Base-by-base conservation (phyloP, 2,888 invertebrate genomes). In the Cataglyphis albicans region DNA sequence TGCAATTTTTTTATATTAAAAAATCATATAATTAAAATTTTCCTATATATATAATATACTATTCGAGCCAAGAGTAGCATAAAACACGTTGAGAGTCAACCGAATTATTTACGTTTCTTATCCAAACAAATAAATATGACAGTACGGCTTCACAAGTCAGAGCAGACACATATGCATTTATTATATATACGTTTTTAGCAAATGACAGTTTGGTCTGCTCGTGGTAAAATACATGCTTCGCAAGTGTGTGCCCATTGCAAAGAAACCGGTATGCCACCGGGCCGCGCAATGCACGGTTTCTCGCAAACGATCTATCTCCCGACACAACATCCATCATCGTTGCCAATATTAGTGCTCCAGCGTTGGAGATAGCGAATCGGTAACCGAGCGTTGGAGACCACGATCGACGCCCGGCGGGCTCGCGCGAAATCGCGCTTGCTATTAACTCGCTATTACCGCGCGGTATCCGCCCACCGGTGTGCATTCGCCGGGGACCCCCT, bases 211-310 rank as follows among this genome's bases (percentile, higher is more conserved):
- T 68, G 44, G 57, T 78, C 76, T 32, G 41, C 68, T 55, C 48
- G 18, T 3, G 70, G 59, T 25, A 59, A 70, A 44, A 25, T 35
- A 59, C 70, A 44, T 70, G 70, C 44, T 57, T 68, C 18, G 18
- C 18, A 21, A 41, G 32, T 21, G 21, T 57, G 57, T 32, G 78
- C 1, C 61, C 10, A 73, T 15, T 63, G 52, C 32, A 67, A n/a
- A 7, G 52, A 61, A 55, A 59, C 63, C 32, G 65, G 76, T 65
- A 73, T 63, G 75, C 84, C 63, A 64, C 38, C 83, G 78, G 78
- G 78, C 74, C 35, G 81, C 88, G 87, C 88, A 85, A 88, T 81
- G 61, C 87, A 70, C 84, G 75, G 83, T 86, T 90, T 88, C 87
- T 83, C 86, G 80, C 83, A 84, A 81, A 74, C 73, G 29, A 64